Evolutionary conservation across 2,797 vertebrate genomes (phyloP).

Genomic region (Philypnodon macrostomus): DNA sequence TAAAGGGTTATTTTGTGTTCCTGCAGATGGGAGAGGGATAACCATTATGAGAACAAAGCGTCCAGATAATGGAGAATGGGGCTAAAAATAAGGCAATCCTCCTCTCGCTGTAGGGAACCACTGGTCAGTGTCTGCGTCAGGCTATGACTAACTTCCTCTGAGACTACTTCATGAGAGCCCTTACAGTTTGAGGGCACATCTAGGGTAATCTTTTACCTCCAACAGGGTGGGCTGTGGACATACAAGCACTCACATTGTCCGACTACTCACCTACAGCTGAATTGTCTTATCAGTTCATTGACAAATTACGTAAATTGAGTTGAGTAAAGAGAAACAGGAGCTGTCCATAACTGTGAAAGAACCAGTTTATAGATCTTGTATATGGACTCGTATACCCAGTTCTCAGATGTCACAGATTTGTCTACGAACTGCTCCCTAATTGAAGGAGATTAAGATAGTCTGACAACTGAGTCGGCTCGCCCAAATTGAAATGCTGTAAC

Average conservation of each 20-base stretch:
- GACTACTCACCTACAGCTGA: conserved; percentile 56
- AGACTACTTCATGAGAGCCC: conserved; percentile 45
- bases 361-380: conserved; percentile 61
- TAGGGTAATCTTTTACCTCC: conserved; percentile 26
- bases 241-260: conserved; percentile 11
- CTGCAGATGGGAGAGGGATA: conserved; percentile 80
- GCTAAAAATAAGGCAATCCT: conserved; percentile 76
- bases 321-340: conserved; percentile 46
- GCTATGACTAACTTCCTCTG: conserved; percentile 49
- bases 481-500: conserved; percentile 76
- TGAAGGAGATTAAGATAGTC: conserved; percentile 79
- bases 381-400: conserved; percentile 59
- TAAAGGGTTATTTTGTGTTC: conserved; percentile 87
- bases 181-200: conserved; percentile 32
- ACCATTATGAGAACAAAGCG: conserved; percentile 85
- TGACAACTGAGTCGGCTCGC: conserved; percentile 62
- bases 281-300: conserved; percentile 72
- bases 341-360: conserved; percentile 44
- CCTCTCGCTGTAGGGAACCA: conserved; percentile 60
- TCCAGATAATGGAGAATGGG: conserved; percentile 79
- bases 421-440: conserved; percentile 72
- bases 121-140: conserved; percentile 68
- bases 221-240: conserved; percentile 50
- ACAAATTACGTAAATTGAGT: conserved; percentile 74
- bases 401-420: conserved; percentile 80